Evolutionary conservation across 2,888 invertebrate genomes (phyloP), one percentile per base, ranked within the genome.

Genomic region (Linyphia triangularis): DNA sequence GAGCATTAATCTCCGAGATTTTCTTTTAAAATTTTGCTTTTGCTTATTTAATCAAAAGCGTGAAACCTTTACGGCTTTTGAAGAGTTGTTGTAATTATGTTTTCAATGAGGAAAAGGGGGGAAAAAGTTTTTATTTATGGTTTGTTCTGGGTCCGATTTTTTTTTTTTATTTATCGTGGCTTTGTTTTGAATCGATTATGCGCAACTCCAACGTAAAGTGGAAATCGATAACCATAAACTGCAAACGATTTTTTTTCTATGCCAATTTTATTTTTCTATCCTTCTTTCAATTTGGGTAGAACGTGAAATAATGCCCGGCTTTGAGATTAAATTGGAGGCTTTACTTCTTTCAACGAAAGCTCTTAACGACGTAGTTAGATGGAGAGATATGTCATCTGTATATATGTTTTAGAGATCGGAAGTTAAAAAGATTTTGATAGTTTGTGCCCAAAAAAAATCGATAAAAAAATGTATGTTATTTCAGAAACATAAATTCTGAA

Each of bases 221-320:
- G 72, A 86, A 86, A 86, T 86, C 85, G 40, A 86, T 86, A 79
- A 72, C 65, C 85, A 86, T 86, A 86, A 86, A 86, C 73, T 86
- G 79, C 5, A 63, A 79, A 24, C 26, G 61, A n/a, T 37, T 16
- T 28, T 73, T 73, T 30, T 73, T 51, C n/a, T 16, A 51, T 51
- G 13, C n/a, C n/a, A 51, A 51, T 51, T 51, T 51, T 51, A 13
- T n/a, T 16, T 33, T 78, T 65, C 65, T 65, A 65, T 43, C 5
- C 61, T 7, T 28, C 43, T 43, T 26, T 26, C 37, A 40, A 30
- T 51, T 69, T 81, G 16, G 40, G 28, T 33, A 70, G 69, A 24
- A 70, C 30, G 37, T 70, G 61, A 59, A 40, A 72, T 82, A 59
- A 82, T 61, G 82, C 57, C 24, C 61, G 40, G 33, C 59, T 61